Conservation (phyloP, 2,797 vertebrate genomes). For the Leucoraja ocellata region DNA sequence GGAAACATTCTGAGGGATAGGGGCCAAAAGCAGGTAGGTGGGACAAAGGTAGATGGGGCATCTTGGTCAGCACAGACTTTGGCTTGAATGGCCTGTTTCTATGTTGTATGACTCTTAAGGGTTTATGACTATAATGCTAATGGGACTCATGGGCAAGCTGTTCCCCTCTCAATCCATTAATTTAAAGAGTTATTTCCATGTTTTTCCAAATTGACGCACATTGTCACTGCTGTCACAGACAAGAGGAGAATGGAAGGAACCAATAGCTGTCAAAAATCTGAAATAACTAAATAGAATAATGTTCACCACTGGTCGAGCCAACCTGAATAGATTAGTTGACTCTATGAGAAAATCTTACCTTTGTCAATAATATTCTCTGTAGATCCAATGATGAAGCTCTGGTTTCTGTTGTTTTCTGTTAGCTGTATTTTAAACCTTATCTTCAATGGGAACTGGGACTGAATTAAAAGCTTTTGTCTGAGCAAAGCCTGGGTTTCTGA, state of each 20-base stretch:
- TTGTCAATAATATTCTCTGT: background rate
- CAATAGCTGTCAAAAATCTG: background rate
- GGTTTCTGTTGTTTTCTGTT: background rate
- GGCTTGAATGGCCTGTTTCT: no score
- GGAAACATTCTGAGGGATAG: no score
- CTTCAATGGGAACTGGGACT: background rate
- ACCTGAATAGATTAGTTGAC: no score
- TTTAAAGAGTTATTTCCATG: background rate
- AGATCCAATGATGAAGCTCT: background rate
- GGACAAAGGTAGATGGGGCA: no score
- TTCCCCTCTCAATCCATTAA: background rate
- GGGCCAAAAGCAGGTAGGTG: no score
- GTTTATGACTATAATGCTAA: background rate
- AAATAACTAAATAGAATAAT: background rate
- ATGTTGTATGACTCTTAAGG: no score
- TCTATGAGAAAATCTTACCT: background rate
- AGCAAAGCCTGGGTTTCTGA: background rate
- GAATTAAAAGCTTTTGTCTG: background rate
- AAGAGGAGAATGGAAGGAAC: background rate
- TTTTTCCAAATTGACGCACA: background rate
- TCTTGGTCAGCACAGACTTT: no score
- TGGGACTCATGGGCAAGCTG: background rate
- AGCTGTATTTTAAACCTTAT: background rate
- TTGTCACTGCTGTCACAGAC: background rate
- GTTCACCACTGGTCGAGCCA: background rate